Evolutionary conservation across 2,113 vertebrate genomes (phyloP).

Genomic region (Cnemophilus loriae): DNA sequence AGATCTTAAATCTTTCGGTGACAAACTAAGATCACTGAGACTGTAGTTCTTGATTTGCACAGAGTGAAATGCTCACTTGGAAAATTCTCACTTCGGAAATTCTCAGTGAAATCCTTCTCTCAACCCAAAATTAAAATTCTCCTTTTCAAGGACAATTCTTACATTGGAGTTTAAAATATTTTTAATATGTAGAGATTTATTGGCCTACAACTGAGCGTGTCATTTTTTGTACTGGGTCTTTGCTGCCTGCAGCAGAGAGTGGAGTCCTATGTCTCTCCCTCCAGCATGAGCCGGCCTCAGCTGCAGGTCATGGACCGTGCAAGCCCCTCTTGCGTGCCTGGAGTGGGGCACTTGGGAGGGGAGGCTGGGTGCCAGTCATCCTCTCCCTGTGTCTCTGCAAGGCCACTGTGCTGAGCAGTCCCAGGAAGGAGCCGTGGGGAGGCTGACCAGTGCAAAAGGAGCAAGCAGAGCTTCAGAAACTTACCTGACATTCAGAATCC

Average conservation of each 20-base stretch:
- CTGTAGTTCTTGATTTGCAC: not conserved
- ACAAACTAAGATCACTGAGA: not conserved
- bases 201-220: not conserved
- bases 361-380: fast-evolving
- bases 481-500: not conserved
- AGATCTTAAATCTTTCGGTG: not conserved
- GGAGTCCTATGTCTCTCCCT: fast-evolving
- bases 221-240: not conserved
- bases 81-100: not conserved
- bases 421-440: fast-evolving
- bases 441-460: not conserved
- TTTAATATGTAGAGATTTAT: not conserved
- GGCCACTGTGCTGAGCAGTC: not conserved
- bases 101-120: not conserved
- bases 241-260: not conserved
- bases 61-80: not conserved
- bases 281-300: not conserved
- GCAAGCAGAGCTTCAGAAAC: not conserved
- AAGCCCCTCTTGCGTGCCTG: fast-evolving
- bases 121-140: not conserved
- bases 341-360: not conserved
- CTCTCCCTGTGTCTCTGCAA: not conserved
- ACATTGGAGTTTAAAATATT: not conserved
- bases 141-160: not conserved
- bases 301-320: fast-evolving